Evolutionary conservation across 2,797 vertebrate genomes (phyloP), one percentile per base, ranked within the genome.

Genomic region (Tokudaia tokunoshimensis): DNA sequence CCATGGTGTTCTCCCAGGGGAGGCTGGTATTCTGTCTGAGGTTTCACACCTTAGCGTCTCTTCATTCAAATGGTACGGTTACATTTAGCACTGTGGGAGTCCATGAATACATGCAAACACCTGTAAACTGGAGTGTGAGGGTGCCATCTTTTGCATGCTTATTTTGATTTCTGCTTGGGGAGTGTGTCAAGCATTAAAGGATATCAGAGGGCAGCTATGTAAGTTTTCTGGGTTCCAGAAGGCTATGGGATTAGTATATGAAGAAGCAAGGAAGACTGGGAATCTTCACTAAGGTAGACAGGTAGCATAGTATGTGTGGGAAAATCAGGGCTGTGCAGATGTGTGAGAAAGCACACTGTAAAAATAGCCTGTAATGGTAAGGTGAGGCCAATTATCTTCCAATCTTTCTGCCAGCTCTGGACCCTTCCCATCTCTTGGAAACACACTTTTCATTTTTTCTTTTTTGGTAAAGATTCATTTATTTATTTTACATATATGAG

Each of bases 81-180:
- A 31, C 6, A 8, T 34, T 31, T 17, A 37, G 47, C 55, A 12
- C 20, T 8, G 4, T 9, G n/a, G 83, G 8, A 26, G 10, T n/a
- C 29, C 22, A n/a, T 0, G 63, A 0, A 5, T 0, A 4, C 19
- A 9, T 2, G 17, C 4, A 17, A 37, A 50, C 12, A 20, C 24
- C 1, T 9, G 20, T 22, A 6, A 13, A 3, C 5, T 26, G n/a
- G 34, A 31, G n/a, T 4, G 15, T 20, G 17, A 5, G 19, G 24
- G 31, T 11, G 7, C 9, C 6, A 6, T n/a, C 7, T 70, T 70
- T 70, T 70, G 34, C 34, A 19, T 70, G 67, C 6, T 19, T n/a
- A 70, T 70, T 70, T 70, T 70, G 67, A 70, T 70, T 70, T 19
- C 67, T 70, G 67, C n/a, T 70, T 2, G 41, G 34, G 8, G 34